phyloP scores from a whole-genome alignment of 2,113 vertebrate species.

The Cromileptes altivelis region DNA sequence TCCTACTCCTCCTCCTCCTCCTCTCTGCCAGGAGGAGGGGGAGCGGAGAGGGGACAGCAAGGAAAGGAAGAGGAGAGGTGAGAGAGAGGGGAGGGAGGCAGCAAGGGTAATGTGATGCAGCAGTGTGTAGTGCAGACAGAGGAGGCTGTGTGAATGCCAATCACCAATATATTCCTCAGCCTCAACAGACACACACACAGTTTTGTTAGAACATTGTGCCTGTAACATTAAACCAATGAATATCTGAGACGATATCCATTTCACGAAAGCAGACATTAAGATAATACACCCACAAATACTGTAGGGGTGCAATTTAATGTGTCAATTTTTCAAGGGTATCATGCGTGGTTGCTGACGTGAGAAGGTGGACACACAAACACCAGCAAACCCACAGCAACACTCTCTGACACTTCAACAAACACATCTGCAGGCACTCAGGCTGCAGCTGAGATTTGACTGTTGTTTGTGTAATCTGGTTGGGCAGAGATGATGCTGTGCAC shows the following conservation, averaged over 20 bases:
- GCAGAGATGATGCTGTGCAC: background rate
- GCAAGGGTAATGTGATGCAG: conserved; percentile 52
- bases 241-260: background rate
- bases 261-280: background rate
- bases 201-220: background rate
- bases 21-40: conserved; percentile 1
- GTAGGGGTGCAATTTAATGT: background rate
- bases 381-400: background rate
- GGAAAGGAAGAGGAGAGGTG: conserved; percentile 18
- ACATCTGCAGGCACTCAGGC: conserved; percentile 33
- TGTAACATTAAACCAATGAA: conserved; percentile 21
- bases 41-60: conserved; percentile 15
- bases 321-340: background rate
- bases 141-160: conserved; percentile 32
- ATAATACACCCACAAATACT: background rate
- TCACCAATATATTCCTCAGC: conserved; percentile 24
- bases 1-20: conserved; percentile 19
- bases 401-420: conserved; percentile 16
- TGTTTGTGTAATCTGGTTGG: background rate
- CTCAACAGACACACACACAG: conserved; percentile 27
- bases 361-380: background rate
- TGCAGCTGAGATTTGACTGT: conserved; percentile 10
- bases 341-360: background rate
- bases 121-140: conserved; percentile 51
- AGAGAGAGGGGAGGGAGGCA: conserved; percentile 11